Base-by-base conservation (phyloP, 1,140 invertebrate genomes). In the Cephus cinctus region DNA sequence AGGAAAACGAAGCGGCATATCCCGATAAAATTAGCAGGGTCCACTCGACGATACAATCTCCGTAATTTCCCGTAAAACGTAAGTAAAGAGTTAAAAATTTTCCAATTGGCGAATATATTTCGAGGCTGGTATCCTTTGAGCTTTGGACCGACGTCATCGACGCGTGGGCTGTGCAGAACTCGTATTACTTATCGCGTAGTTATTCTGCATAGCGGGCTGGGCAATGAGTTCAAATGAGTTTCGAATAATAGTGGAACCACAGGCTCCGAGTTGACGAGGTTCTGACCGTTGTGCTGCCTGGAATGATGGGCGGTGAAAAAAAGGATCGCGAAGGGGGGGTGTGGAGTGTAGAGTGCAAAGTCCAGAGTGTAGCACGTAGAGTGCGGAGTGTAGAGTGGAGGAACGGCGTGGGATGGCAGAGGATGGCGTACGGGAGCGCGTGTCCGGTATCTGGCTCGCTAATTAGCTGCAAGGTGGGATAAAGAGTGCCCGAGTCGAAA, bases 201-300 rank as follows among this genome's bases (percentile, higher is more conserved):
- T n/a, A n/a, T n/a, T n/a, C n/a, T n/a, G n/a, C n/a, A n/a, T n/a
- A 41, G 44, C 43, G 50, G 53, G 47, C 47, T 40, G 60, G 52
- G 59, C 63, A 69, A 68, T 67, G 58, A 65, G 63, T 59, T 65
- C 59, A 63, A 68, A 63, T 64, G 63, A 69, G 65, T 68, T 66
- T 63, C 52, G 56, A 68, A 64, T 67, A 67, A 67, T 67, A 57
- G 64, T 56, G 56, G 45, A 60, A 59, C 47, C 59, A 36, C 40
- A 47, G 52, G 41, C 43, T 44, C 40, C 21, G 54, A 42, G 42
- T 34, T n/a, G 50, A 40, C 31, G 45, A 48, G 44, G 41, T 30
- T 43, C 44, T 48, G 57, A 43, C 47, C 38, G 38, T 23, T 43
- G 22, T 31, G n/a, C n/a, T n/a, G 5, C 5, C 25, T n/a, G 25